Evolutionary conservation across 2,888 invertebrate species (phyloP), one percentile per base, ranked within the genome.

Genomic region (Troides helena): DNA sequence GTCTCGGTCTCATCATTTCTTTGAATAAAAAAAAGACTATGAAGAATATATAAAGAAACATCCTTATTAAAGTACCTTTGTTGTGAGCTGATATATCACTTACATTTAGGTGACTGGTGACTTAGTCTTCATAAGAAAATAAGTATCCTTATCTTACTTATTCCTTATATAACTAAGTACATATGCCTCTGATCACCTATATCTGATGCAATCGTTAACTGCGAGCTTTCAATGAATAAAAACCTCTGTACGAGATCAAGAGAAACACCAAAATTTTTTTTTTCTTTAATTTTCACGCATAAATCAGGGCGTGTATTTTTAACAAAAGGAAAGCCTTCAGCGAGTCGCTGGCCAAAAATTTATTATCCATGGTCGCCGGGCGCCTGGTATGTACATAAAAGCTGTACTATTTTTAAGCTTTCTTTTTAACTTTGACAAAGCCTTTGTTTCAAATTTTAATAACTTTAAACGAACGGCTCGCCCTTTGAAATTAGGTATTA

Each of bases 351-450:
- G 62, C 58, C 61, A 57, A 59, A 66, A 70, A 70, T 70, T 70
- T 70, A 70, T 70, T 70, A 70, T 66, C 70, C 66, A 50, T 53
- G 50, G 70, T 70, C 46, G 62, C 69, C 62, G 65, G 66, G 57
- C 62, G 62, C 66, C 59, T 58, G 66, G 57, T 23, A 59, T 62
- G 66, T 66, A 66, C 66, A 59, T 65, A 62, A 62, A 65, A 70
- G 62, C 62, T 62, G 46, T 36, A 65, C 62, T 57, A 66, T 69
- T 69, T 69, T 69, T 57, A 36, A 58, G 58, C 62, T 43, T 62
- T 65, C 65, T 69, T 58, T 69, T 62, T 30, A 60, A 65, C 62
- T 50, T 56, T 23, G 57, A 69, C 62, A 65, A 43, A 62, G 69
- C 57, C n/a, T 69, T 69, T 69, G 69, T 62, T 69, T 65, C 39